A percentile compares a stretch with the other conserved stretches of the same genome.
phyloP scores from a whole-genome alignment of 2,888 invertebrate genomes.

The Alentia gelatinosa region DNA sequence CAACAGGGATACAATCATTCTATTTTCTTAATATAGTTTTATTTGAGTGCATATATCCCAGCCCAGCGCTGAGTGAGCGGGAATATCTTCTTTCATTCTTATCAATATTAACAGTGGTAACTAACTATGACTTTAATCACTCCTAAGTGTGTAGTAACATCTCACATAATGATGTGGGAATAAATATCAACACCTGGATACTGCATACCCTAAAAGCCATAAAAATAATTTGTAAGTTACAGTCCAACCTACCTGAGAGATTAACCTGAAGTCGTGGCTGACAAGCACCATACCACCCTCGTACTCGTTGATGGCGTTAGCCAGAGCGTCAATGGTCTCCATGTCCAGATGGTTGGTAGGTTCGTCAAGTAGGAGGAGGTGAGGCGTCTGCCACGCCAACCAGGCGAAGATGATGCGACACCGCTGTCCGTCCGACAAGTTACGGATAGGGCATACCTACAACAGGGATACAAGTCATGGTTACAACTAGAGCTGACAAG shows the following conservation, averaged over 20 bases:
- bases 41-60: no score
- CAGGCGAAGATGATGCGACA: slow-evolving; percentile 99
- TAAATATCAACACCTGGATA: no score
- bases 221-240: no score
- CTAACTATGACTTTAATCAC: no score
- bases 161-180: no score
- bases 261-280: slow-evolving; percentile 99
- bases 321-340: slow-evolving; percentile 96
- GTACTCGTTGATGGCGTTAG: slow-evolving; percentile 98
- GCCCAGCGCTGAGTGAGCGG: no score
- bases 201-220: no score
- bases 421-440: slow-evolving; percentile 97
- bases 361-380: slow-evolving; percentile 88
- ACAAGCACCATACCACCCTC: slow-evolving; percentile 99
- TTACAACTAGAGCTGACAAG: slow-evolving; percentile 84
- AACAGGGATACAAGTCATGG: slow-evolving; percentile 38
- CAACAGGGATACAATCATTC: no score
- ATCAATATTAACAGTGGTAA: no score
- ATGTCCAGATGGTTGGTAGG: slow-evolving; percentile 82
- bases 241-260: slow-evolving; percentile 96
- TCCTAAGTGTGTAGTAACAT: no score
- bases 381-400: slow-evolving; percentile 98
- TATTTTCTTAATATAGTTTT: no score
- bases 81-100: no score
- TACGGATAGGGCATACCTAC: slow-evolving; percentile 94